Evolutionary conservation across 2,797 vertebrate genomes (phyloP).

Genomic region (Champsocephalus gunnari): DNA sequence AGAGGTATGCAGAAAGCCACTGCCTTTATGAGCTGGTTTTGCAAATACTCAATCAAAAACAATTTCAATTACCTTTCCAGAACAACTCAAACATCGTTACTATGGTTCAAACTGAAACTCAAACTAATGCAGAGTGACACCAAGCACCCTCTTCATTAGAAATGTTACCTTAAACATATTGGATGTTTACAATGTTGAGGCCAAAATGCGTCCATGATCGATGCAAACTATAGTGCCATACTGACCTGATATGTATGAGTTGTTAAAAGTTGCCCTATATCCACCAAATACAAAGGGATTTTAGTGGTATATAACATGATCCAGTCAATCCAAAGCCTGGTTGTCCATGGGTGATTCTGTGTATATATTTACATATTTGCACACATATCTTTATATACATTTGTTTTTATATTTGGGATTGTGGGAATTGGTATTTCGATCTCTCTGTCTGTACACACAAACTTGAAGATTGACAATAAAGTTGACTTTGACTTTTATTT

Average conservation of each 20-base stretch:
- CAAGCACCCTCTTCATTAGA: background rate
- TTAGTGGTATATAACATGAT: too few relatives aligned
- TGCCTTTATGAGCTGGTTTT: constrained; percentile 6
- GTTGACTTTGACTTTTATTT: too few relatives aligned
- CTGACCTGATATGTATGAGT: background rate
- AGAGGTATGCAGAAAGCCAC: constrained; percentile 24
- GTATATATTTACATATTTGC: too few relatives aligned
- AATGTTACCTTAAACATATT: background rate
- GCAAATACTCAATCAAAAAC: constrained; percentile 19
- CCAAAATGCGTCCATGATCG: too few relatives aligned
- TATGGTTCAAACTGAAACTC: background rate
- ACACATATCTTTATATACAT: too few relatives aligned
- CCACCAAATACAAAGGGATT: background rate
- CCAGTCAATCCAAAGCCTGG: too few relatives aligned
- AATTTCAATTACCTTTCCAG: background rate
- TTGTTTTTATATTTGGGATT: too few relatives aligned
- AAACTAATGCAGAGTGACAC: background rate
- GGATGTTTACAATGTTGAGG: background rate
- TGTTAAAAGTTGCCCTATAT: background rate
- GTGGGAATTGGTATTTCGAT: too few relatives aligned
- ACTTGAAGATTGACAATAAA: too few relatives aligned
- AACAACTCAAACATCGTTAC: background rate
- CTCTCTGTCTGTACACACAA: too few relatives aligned
- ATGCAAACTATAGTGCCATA: background rate
- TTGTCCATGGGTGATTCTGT: too few relatives aligned